Base-by-base conservation (phyloP, 2,888 invertebrate species). In the Halocaridina rubra region DNA sequence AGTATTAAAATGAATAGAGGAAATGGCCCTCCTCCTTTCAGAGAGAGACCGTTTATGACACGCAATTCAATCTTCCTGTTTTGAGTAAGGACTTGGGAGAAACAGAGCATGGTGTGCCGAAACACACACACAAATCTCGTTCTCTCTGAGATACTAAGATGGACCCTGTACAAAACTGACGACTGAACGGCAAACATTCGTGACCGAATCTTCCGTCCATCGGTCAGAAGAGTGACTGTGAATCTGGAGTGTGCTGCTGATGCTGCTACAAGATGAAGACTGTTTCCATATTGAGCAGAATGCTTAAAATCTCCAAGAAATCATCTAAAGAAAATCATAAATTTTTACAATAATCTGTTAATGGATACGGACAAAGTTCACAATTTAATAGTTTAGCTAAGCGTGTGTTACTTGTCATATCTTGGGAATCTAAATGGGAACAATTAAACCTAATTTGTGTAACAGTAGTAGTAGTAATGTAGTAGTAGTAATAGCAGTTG, bases 81-180 rank as follows among this genome's bases (percentile, higher is more conserved):
- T n/a, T n/a, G n/a, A n/a, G n/a, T n/a, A n/a, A n/a, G n/a, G n/a
- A n/a, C n/a, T n/a, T n/a, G n/a, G n/a, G n/a, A n/a, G n/a, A n/a
- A n/a, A n/a, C n/a, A 59, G 22, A 7, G 19, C 8, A 19, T 22
- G 2, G 8, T 24, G 27, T 29, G n/a, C 27, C 69, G n/a, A n/a
- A n/a, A n/a, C 29, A 69, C 69, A 69, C 16, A 69, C 22, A 64
- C 69, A 69, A n/a, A 69, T 27, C 22, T 2, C 61, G n/a, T 33
- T 61, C 22, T 61, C 61, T 61, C 61, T 32, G 77, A 77, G 77
- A 77, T 33, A 77, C 64, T 77, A 61, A 13, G 10, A 61, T 61
- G 77, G 76, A 76, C 77, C 77, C 61, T 77, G 61, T 77, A 59
- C 77, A 77, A 59, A 32, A 77, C 77, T 77, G 77, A 59, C 59